Percentiles rank a stretch among this genome's conserved stretches.
Conservation (phyloP, 92 coral and sea anemone genomes). For the Palythoa caribaeorum region DNA sequence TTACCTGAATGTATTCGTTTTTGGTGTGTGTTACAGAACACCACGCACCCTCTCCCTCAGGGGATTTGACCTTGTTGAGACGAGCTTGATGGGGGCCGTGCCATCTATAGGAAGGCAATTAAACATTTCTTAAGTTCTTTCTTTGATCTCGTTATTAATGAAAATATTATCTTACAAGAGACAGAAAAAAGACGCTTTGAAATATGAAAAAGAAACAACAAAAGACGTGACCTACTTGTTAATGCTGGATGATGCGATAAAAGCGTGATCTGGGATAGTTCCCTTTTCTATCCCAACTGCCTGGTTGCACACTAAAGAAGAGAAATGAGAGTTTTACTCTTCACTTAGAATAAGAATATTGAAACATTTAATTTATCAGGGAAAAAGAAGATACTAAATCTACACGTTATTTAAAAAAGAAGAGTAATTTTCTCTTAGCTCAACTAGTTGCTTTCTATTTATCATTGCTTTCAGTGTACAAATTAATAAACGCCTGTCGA, state of each 20-base stretch:
- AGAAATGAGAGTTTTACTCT: too few species aligned
- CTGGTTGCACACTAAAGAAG: neutral
- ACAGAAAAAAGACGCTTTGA: neutral
- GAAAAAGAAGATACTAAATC: too few species aligned
- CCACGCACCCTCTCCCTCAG: conserved; percentile 43
- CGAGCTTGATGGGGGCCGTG: conserved; percentile 43
- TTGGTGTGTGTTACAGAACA: neutral
- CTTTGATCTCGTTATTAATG: neutral
- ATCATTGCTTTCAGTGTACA: too few species aligned
- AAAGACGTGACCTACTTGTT: conserved; percentile 5
- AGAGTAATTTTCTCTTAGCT: too few species aligned
- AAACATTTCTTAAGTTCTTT: neutral
- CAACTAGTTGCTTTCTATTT: too few species aligned
- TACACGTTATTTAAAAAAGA: too few species aligned
- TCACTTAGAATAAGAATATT: too few species aligned
- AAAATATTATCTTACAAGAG: too few species aligned
- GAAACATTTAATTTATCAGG: too few species aligned
- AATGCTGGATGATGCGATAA: conserved; percentile 26
- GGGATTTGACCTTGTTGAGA: conserved; percentile 24
- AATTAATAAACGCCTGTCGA: too few species aligned
- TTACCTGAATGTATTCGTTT: conserved; percentile 33
- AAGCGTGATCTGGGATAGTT: conserved; percentile 20
- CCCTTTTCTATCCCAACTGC: conserved; percentile 39
- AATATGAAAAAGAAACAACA: neutral
- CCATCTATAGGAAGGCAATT: neutral